phyloP scores from a whole-genome alignment of 2,113 vertebrate genomes.

The Miniopterus natalensis region DNA sequence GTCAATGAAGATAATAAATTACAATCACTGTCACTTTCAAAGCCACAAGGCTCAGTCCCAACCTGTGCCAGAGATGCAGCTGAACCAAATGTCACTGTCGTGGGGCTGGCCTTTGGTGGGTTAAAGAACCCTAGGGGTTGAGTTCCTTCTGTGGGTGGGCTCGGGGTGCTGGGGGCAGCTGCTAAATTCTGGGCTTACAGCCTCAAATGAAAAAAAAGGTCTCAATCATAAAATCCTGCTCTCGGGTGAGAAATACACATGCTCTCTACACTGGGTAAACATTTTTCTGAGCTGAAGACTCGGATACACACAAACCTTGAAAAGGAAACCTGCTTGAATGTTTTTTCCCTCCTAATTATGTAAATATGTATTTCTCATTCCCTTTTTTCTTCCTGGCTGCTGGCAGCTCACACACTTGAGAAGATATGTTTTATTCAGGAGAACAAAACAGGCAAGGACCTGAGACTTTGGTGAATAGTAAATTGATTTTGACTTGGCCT shows the following conservation, averaged over 20 bases:
- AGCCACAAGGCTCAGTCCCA: background rate
- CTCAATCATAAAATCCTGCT: background rate
- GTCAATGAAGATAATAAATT: conserved; percentile 65
- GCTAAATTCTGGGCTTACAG: background rate
- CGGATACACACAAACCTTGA: conserved; percentile 64
- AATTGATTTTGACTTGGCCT: conserved; percentile 87
- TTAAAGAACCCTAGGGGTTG: background rate
- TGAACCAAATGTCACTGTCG: background rate
- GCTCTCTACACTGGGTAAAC: conserved; percentile 56
- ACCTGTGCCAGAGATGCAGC: background rate
- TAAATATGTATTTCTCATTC: conserved; percentile 83
- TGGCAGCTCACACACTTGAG: conserved; percentile 79
- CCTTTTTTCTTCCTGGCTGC: conserved; percentile 77
- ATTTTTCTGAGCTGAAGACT: conserved; percentile 58
- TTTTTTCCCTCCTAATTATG: conserved; percentile 79
- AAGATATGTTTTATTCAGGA: conserved; percentile 87
- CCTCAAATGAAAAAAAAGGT: background rate
- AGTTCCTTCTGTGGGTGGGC: background rate
- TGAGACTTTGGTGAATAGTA: conserved; percentile 87
- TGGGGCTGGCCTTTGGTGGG: background rate
- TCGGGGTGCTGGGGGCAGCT: background rate
- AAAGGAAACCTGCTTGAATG: conserved; percentile 55
- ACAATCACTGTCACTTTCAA: conserved; percentile 51
- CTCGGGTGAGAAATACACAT: conserved; percentile 58
- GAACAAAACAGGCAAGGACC: conserved; percentile 86